These are phyloP conservation scores for Eurypyga helias DNA, from an alignment of 2,113 vertebrate genomes.

Conservation along the genomic window DNA sequence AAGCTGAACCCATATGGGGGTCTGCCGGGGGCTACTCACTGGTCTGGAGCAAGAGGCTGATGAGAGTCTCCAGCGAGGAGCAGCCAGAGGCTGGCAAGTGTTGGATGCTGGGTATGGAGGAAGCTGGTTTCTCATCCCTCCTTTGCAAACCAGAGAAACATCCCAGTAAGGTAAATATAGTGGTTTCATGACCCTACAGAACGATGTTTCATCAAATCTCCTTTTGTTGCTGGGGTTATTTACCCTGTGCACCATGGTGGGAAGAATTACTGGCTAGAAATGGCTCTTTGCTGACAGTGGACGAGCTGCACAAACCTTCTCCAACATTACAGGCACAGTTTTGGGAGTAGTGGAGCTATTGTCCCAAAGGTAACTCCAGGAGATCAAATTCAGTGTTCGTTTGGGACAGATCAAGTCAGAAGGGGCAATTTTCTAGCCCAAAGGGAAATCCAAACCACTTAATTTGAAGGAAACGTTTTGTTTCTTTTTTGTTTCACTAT, in stretches of 20 bases:
- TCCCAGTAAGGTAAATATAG: not conserved
- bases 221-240: not conserved
- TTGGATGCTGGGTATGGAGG: not conserved
- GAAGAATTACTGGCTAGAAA: not conserved
- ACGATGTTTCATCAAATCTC: not conserved
- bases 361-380: not conserved
- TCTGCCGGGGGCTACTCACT: not conserved
- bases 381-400: not conserved
- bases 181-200: not conserved
- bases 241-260: not conserved
- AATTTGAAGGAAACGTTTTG: not conserved
- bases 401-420: not conserved
- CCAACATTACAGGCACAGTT: accelerated
- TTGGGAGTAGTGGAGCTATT: not conserved
- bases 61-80: not conserved
- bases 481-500: not conserved
- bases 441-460: not conserved
- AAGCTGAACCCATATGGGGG: not conserved
- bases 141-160: not conserved
- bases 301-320: not conserved
- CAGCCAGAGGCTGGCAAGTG: not conserved
- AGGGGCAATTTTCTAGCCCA: not conserved
- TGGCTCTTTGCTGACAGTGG: not conserved
- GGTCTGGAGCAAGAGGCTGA: not conserved
- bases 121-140: not conserved